Evolutionary conservation across 1,140 invertebrate species (phyloP), one percentile per base, ranked within the genome.

Genomic region (Drosophila baimaii): DNA sequence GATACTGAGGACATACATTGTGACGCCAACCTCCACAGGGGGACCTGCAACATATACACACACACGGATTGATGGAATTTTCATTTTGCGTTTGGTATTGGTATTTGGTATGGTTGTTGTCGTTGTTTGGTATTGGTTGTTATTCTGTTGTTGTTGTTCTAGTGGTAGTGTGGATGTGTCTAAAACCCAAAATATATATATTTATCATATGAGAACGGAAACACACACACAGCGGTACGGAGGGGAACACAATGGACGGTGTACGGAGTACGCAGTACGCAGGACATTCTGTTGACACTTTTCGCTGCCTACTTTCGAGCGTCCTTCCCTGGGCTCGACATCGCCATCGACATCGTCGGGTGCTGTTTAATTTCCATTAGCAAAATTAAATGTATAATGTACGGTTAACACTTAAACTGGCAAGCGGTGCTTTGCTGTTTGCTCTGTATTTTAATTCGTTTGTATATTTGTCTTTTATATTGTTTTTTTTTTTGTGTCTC

Each of bases 1-100:
- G 95, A 99, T 98, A 95, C 97, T 98, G 94, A 98, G 96, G 93
- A 99, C 97, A 95, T 97, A 98, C 96, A 98, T 98, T 94, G 98
- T 98, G 94, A 99, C 97, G 93, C 97, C 97, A 92, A 98, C 97
- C 94, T 97, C 96, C 93, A 98, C 97, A 92, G 98, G 97, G 92
- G 96, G 95, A 96, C 97, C 97, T 98, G 96, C 83, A 97, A 97
- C 94, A 94, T 92, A 92, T 86, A 91, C 88, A 90, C 90, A 91
- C 84, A 89, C 88, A 91, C 81, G 88, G 56, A 72, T 91, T 89
- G 81, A 90, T 83, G 78, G 79, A 61, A 77, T 68, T 77, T 76
- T 72, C 41, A 71, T 69, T 70, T 76, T 76, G 61, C 73, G 52
- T 75, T 65, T 65, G 39, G 47, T 66, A 77, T 63, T 47, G 23